Evolutionary conservation across 2,888 invertebrate genomes (phyloP).

Genomic region (Caenorhabditis sp.): DNA sequence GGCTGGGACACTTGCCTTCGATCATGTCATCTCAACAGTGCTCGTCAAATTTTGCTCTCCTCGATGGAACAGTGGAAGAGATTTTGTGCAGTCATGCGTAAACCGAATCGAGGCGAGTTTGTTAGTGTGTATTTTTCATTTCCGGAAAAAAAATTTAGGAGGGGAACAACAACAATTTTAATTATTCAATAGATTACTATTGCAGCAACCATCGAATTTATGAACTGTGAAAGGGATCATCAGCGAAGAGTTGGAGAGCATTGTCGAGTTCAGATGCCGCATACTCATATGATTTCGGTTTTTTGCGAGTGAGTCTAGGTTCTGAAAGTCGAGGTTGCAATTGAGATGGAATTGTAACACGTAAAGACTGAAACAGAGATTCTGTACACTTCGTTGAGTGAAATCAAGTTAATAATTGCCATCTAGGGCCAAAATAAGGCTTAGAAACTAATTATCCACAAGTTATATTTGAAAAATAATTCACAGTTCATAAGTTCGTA

Average conservation of each 20-base stretch:
- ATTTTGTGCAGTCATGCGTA: conserved; percentile 42
- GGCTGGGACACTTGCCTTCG: conserved; percentile 39
- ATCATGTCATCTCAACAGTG: conserved; percentile 32
- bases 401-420: no score
- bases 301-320: conserved; percentile 35
- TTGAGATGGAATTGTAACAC: no score
- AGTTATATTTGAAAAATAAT: no score
- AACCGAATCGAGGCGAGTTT: conserved; percentile 37
- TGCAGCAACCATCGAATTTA: conserved; percentile 37
- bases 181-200: neutral
- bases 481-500: no score
- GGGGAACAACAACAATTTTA: neutral
- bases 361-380: no score
- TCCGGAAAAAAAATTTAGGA: neutral
- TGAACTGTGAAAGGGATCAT: conserved; percentile 42
- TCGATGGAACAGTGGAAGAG: conserved; percentile 47
- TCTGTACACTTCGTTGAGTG: no score
- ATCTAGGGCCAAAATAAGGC: no score
- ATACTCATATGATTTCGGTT: conserved; percentile 30
- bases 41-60: conserved; percentile 33
- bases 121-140: neutral
- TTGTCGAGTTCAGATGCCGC: conserved; percentile 26
- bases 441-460: no score
- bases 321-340: no score
- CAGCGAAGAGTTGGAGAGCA: conserved; percentile 31